Evolutionary conservation across 2,113 vertebrate species (phyloP), one percentile per base, ranked within the genome.

Genomic region (Poeciliopsis prolifica): DNA sequence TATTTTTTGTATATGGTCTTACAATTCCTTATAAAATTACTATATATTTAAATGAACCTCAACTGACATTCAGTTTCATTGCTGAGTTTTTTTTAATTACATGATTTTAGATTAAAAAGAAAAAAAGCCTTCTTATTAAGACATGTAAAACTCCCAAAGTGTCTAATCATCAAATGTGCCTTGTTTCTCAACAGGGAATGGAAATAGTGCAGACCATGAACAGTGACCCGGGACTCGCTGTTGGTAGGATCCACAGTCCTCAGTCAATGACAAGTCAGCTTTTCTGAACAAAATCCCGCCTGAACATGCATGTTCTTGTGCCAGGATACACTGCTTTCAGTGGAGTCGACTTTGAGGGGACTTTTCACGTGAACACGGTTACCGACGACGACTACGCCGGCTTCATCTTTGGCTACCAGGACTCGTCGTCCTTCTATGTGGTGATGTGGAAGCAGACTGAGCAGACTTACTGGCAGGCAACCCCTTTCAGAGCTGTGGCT

Each of bases 131-230:
- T 19, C 11, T 22, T 7, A 54, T 65, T 37, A 73, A 29, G n/a
- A 3, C 6, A 35, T 54, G 14, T 26, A 29, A 33, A 40, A 8
- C 9, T 14, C 4, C 8, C 11, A 22, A 62, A 31, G 26, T 58
- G 51, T 54, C 29, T 44, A 10, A 61, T 63, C 3, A 69, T 54
- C 17, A 13, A 31, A 3, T 40, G 5, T 68, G 11, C 77, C 7
- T 66, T 75, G 4, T 61, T 64, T 14, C 42, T 37, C 40, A 44
- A 72, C 92, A 99, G 98, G 98, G 98, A 76, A 99, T 99, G 98
- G 98, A 99, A 92, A 99, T 99, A 48, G 97, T 99, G 73, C 98
- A 99, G 93, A 99, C 97, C 17, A 99, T 99, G 98, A 99, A 99
- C 87, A 99, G 98, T 1, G 98, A 99, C 80, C 98, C 98, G 4